Conservation (phyloP, 1,140 invertebrate species). For the Trichoplusia ni region DNA sequence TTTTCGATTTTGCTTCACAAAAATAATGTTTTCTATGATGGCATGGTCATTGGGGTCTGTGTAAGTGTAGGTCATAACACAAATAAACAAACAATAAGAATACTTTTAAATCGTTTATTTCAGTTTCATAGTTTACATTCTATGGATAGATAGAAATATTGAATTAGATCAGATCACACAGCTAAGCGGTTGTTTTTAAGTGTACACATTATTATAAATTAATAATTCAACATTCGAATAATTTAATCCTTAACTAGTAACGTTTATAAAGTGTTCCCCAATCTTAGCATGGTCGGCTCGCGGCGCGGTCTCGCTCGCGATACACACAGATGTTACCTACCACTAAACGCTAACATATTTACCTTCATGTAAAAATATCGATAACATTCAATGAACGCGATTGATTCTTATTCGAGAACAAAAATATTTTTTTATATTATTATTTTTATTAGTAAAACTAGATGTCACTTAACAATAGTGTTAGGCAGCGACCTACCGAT, state of each 20-base stretch:
- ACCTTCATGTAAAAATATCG: slow-evolving; percentile 73
- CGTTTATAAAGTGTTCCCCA: slow-evolving; percentile 76
- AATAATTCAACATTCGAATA: slow-evolving; percentile 77
- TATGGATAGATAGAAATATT: slow-evolving; percentile 73
- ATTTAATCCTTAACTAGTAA: slow-evolving; percentile 77
- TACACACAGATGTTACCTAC: slow-evolving; percentile 64
- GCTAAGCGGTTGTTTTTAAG: slow-evolving; percentile 69
- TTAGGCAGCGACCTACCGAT: slow-evolving; percentile 65
- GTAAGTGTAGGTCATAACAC: not conserved
- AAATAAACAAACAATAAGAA: slow-evolving; percentile 66
- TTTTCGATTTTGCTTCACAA: too few species aligned
- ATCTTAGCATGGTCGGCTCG: slow-evolving; percentile 56
- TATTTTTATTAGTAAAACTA: slow-evolving; percentile 77
- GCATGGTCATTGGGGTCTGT: not conserved
- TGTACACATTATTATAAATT: slow-evolving; percentile 76
- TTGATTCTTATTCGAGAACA: slow-evolving; percentile 69
- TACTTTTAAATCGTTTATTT: slow-evolving; percentile 76
- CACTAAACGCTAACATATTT: slow-evolving; percentile 64
- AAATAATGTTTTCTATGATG: too few species aligned
- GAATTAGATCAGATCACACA: slow-evolving; percentile 80
- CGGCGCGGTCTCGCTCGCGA: slow-evolving; percentile 49
- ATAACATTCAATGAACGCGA: slow-evolving; percentile 75
- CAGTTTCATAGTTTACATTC: slow-evolving; percentile 77
- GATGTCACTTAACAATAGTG: slow-evolving; percentile 66
- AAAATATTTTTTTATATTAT: slow-evolving; percentile 70